Evolutionary conservation across 2,797 vertebrate genomes (phyloP).

Genomic region (Chaetodon trifasciatus): DNA sequence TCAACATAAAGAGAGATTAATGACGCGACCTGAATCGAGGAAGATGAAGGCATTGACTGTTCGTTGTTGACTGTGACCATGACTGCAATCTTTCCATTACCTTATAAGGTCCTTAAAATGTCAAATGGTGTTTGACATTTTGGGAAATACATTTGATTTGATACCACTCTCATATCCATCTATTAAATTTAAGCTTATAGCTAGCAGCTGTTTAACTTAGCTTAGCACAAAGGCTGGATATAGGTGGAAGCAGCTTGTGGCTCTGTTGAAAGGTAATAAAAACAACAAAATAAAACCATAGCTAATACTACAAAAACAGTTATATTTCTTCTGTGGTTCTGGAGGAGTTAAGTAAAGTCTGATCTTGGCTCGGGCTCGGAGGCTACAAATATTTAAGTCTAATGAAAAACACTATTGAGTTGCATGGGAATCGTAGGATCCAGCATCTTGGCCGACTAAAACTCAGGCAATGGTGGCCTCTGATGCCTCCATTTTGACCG

Average conservation of each 20-base stretch:
- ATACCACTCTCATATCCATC: background rate
- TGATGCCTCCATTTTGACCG: background rate
- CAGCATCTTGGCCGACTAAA: background rate
- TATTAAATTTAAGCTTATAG: background rate
- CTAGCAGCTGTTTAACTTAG: background rate
- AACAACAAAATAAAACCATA: no score
- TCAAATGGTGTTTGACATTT: background rate
- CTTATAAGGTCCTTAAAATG: background rate
- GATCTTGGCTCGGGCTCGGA: background rate
- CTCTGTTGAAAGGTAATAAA: background rate
- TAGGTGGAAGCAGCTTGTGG: background rate
- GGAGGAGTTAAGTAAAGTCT: background rate
- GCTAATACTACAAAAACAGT: no score
- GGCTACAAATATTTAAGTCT: background rate
- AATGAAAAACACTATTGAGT: background rate
- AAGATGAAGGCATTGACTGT: background rate
- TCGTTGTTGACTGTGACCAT: background rate
- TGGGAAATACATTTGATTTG: no score
- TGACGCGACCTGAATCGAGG: background rate
- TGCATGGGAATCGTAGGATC: background rate
- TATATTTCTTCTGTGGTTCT: background rate
- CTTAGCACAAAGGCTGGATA: background rate
- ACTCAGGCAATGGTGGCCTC: background rate
- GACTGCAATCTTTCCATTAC: background rate
- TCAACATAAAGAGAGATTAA: conserved; percentile 10